Conservation (phyloP, 2,797 vertebrate species). For the Psittacula echo region DNA sequence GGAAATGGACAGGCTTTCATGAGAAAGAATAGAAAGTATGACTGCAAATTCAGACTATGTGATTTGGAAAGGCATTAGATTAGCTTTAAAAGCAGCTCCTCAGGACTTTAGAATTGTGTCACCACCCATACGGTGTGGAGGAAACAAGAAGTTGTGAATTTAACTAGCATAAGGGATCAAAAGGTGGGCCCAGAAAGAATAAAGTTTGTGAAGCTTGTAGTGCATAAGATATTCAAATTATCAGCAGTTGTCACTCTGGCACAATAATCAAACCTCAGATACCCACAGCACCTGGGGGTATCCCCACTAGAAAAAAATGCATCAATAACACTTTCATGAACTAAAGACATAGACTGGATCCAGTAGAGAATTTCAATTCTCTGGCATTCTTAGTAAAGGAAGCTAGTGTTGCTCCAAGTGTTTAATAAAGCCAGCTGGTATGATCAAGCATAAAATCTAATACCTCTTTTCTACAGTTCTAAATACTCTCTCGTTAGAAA, state of each 20-base stretch:
- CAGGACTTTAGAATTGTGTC: background rate
- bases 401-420: background rate
- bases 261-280: background rate
- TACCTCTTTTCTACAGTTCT: background rate
- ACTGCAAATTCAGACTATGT: background rate
- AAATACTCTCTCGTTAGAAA: background rate
- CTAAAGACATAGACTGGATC: background rate
- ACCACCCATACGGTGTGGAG: background rate
- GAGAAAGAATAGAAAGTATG: background rate
- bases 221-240: background rate
- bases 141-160: background rate
- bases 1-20: background rate
- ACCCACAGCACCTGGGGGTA: background rate
- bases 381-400: background rate
- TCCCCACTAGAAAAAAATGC: background rate
- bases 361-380: background rate
- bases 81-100: background rate
- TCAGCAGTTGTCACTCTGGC: background rate
- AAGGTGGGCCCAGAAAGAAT: background rate
- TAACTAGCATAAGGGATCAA: background rate
- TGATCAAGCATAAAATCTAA: background rate
- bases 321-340: background rate
- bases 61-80: background rate
- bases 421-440: background rate
- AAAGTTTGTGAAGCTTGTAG: background rate